These are phyloP conservation scores for Ophion slaviceki DNA, from an alignment of 2,888 invertebrate species.

Conservation along the genomic window DNA sequence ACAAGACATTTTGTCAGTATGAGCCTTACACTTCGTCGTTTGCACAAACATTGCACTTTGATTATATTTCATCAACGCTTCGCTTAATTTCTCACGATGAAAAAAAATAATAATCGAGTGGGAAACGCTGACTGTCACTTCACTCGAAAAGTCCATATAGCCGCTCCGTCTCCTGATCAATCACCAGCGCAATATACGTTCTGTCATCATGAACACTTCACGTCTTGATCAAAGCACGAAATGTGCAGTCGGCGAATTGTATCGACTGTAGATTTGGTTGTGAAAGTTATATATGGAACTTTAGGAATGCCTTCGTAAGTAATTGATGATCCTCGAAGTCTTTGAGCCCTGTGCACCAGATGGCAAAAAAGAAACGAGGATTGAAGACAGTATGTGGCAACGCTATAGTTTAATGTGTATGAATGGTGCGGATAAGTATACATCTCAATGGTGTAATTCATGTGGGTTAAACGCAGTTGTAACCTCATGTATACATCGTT, in stretches of 20 bases:
- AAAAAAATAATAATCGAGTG: no score
- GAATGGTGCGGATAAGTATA: slow-evolving; percentile 5
- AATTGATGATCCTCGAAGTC: slow-evolving; percentile 31
- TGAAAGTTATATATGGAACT: neutral
- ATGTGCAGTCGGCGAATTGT: slow-evolving; percentile 1
- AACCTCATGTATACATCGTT: slow-evolving; percentile 8
- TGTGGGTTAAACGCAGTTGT: slow-evolving; percentile 18
- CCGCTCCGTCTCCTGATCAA: no score
- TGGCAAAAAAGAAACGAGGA: neutral
- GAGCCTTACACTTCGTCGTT: no score
- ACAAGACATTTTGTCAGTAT: no score
- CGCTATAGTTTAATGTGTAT: neutral
- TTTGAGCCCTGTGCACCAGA: neutral
- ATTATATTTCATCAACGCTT: no score
- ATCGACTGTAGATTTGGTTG: neutral
- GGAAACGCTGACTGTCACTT: no score
- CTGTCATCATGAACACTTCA: neutral
- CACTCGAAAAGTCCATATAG: no score
- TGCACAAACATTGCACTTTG: no score
- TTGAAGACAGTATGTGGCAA: neutral
- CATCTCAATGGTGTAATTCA: slow-evolving; percentile 50
- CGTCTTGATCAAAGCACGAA: neutral
- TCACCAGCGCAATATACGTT: no score
- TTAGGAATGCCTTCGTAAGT: neutral
- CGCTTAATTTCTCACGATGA: no score